Percentiles rank a stretch among this genome's conserved stretches.
Conservation (phyloP, 2,888 invertebrate genomes). For the Eupithecia pulchellata region DNA sequence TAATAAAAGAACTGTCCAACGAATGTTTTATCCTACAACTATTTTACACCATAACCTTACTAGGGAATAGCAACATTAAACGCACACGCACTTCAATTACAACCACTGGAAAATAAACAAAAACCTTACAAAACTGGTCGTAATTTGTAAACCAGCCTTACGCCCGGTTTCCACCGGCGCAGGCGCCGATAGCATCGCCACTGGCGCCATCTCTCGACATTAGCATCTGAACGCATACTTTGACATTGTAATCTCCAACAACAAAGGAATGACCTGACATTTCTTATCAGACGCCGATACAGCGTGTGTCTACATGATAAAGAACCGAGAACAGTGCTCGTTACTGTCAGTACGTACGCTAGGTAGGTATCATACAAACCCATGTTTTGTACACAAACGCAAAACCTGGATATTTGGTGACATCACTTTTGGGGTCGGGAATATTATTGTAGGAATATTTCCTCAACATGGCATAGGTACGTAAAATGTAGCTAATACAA, state of each 20-base stretch:
- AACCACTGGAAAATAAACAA: constrained; percentile 30
- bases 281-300: constrained; percentile 65
- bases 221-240: constrained; percentile 76
- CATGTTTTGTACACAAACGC: background rate
- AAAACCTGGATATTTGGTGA: background rate
- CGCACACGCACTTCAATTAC: constrained; percentile 35
- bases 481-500: background rate
- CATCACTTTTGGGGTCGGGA: constrained; percentile 10
- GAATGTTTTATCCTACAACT: background rate
- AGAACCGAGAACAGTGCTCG: constrained; percentile 41
- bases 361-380: background rate
- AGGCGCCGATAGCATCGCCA: constrained; percentile 60
- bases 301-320: constrained; percentile 50
- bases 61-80: constrained; percentile 7
- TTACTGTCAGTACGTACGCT: too few species aligned
- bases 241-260: constrained; percentile 73
- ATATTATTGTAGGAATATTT: constrained; percentile 43
- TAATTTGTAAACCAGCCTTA: constrained; percentile 47
- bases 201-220: constrained; percentile 72
- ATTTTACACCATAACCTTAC: constrained; percentile 10
- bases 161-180: constrained; percentile 42
- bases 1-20: background rate
- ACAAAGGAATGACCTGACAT: constrained; percentile 78
- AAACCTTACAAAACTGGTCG: constrained; percentile 37
- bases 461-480: constrained; percentile 29